phyloP scores from a whole-genome alignment of 2,113 vertebrate genomes.

The Ptilorrhoa leucosticta region DNA sequence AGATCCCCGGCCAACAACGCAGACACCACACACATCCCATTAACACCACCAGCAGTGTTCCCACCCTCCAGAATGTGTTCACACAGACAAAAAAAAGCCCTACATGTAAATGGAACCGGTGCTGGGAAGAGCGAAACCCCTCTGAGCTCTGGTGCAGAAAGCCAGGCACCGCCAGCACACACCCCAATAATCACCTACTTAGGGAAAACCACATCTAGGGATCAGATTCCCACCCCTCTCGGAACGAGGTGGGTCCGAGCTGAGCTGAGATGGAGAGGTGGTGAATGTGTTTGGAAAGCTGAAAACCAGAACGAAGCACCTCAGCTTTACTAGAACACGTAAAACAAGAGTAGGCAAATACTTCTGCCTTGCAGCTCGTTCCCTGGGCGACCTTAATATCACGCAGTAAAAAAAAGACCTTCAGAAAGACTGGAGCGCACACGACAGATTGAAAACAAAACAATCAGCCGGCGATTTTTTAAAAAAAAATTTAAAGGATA shows the following conservation, averaged over 20 bases:
- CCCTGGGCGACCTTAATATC: neutral
- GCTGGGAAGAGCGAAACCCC: neutral
- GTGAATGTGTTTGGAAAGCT: conserved; percentile 8
- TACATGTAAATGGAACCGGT: neutral
- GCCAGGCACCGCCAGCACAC: neutral
- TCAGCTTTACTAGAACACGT: neutral
- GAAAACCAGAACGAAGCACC: conserved; percentile 22
- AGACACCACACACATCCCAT: neutral
- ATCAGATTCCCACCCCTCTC: conserved; percentile 45
- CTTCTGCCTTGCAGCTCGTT: neutral
- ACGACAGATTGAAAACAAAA: neutral
- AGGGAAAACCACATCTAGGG: conserved; percentile 56
- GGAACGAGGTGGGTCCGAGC: conserved; percentile 17
- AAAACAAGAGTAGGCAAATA: neutral
- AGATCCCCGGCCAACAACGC: neutral
- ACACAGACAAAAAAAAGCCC: neutral
- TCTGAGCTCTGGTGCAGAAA: neutral
- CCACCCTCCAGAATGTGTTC: neutral
- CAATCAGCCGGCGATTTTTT: neutral
- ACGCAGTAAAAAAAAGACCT: neutral
- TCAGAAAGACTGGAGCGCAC: neutral
- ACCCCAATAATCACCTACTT: conserved; percentile 64
- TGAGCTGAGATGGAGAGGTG: neutral
- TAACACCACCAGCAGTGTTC: neutral
- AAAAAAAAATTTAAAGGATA: neutral